Percentiles rank a stretch among this genome's conserved stretches.
phyloP scores from a whole-genome alignment of 2,113 vertebrate species.

The Etheostoma cragini region DNA sequence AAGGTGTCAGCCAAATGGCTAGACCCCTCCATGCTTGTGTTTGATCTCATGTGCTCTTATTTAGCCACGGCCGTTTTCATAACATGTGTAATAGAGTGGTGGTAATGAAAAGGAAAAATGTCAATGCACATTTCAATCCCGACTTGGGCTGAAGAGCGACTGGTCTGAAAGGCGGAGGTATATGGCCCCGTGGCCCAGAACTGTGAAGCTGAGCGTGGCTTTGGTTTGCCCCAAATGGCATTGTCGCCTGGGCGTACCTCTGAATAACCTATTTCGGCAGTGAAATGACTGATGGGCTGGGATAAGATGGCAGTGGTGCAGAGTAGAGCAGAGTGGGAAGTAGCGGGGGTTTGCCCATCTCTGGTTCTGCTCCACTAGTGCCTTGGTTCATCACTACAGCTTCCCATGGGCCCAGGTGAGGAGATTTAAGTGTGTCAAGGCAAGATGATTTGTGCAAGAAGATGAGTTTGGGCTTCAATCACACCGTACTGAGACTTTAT shows the following conservation, averaged over 20 bases:
- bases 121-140: conserved; percentile 27
- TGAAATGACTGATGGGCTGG: conserved; percentile 71
- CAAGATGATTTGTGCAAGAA: conserved; percentile 56
- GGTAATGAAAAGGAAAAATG: conserved; percentile 1
- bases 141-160: neutral
- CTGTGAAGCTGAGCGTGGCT: conserved; percentile 18
- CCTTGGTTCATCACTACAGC: conserved; percentile 59
- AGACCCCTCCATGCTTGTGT: neutral
- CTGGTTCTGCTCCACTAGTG: conserved; percentile 63
- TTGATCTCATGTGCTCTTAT: neutral
- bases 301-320: conserved; percentile 46
- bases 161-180: conserved; percentile 3
- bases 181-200: conserved; percentile 12
- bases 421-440: conserved; percentile 72
- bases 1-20: neutral
- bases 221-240: conserved; percentile 44
- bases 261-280: conserved; percentile 66
- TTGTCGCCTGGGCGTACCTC: conserved; percentile 51
- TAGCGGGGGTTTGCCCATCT: conserved; percentile 50
- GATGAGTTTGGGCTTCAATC: conserved; percentile 68
- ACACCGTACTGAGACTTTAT: conserved; percentile 32
- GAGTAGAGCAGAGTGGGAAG: conserved; percentile 49
- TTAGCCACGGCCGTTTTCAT: conserved; percentile 8
- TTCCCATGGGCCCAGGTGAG: conserved; percentile 44
- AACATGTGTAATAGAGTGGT: neutral